phyloP scores from a whole-genome alignment of 2,888 invertebrate species.

The Aporophyla nigra region DNA sequence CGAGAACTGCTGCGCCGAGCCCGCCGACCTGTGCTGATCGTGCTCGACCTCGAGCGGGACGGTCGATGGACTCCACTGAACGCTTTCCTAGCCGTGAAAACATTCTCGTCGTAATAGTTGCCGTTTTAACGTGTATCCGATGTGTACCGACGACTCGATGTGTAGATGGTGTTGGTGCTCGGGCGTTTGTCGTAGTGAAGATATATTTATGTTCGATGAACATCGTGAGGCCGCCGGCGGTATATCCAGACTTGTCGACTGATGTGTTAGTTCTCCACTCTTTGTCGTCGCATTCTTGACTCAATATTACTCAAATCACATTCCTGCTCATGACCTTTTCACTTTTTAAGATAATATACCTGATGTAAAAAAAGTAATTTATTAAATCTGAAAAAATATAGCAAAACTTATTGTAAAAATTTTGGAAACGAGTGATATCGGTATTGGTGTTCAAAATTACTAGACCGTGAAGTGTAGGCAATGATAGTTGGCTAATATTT shows the following conservation, averaged over 20 bases:
- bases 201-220: conserved; percentile 40
- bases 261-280: conserved; percentile 48
- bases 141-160: conserved; percentile 57
- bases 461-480: conserved; percentile 46
- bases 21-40: conserved; percentile 62
- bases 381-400: conserved; percentile 57
- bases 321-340: conserved; percentile 59
- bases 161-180: conserved; percentile 44
- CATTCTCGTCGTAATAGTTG: conserved; percentile 56
- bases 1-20: conserved; percentile 63
- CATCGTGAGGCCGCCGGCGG: conserved; percentile 26
- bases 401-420: conserved; percentile 55
- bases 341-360: conserved; percentile 30
- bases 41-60: conserved; percentile 57
- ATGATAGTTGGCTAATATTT: conserved; percentile 51
- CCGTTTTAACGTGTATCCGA: conserved; percentile 48
- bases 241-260: conserved; percentile 55
- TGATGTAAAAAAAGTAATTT: conserved; percentile 57
- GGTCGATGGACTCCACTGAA: conserved; percentile 43
- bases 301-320: conserved; percentile 61
- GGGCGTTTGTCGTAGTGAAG: conserved; percentile 40
- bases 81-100: conserved; percentile 37
- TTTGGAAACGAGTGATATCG: conserved; percentile 52
- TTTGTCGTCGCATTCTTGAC: conserved; percentile 56
- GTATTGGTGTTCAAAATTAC: conserved; percentile 61